phyloP scores from a whole-genome alignment of 2,113 vertebrate genomes.

The Pseudolaguvia tuberculata region DNA sequence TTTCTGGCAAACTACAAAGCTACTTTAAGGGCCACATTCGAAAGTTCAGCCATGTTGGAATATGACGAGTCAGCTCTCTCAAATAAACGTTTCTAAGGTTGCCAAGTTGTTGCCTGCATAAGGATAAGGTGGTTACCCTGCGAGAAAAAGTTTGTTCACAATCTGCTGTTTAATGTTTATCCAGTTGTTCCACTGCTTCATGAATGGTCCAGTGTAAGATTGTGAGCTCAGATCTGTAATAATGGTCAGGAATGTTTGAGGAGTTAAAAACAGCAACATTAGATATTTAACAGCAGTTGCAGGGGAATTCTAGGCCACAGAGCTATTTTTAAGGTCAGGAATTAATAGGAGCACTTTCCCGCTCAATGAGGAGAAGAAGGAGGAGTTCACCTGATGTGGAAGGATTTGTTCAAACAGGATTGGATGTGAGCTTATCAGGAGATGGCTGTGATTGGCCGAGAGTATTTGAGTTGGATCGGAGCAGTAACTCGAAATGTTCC shows the following conservation, averaged over 20 bases:
- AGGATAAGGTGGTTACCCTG: no score
- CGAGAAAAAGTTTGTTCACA: neutral
- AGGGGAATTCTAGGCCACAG: neutral
- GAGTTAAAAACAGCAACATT: conserved; percentile 25
- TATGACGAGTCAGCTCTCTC: no score
- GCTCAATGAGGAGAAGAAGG: conserved; percentile 22
- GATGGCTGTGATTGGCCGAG: conserved; percentile 68
- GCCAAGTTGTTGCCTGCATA: no score
- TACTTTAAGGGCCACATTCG: no score
- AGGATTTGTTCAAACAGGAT: conserved; percentile 54
- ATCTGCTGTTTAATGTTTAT: conserved; percentile 1
- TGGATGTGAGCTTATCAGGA: conserved; percentile 68
- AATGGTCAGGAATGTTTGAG: conserved; percentile 15
- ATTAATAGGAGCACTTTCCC: conserved; percentile 28
- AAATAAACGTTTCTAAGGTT: no score
- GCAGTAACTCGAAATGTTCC: conserved; percentile 68
- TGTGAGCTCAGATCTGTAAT: neutral
- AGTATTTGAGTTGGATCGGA: conserved; percentile 69
- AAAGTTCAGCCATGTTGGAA: no score
- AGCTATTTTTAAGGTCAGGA: conserved; percentile 42
- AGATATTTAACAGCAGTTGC: conserved; percentile 11
- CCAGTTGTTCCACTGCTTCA: neutral
- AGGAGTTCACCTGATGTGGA: conserved; percentile 28
- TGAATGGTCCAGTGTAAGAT: neutral
- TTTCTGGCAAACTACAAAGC: no score